Base-by-base conservation (phyloP, 2,888 invertebrate genomes). In the Monopis laevigella region DNA sequence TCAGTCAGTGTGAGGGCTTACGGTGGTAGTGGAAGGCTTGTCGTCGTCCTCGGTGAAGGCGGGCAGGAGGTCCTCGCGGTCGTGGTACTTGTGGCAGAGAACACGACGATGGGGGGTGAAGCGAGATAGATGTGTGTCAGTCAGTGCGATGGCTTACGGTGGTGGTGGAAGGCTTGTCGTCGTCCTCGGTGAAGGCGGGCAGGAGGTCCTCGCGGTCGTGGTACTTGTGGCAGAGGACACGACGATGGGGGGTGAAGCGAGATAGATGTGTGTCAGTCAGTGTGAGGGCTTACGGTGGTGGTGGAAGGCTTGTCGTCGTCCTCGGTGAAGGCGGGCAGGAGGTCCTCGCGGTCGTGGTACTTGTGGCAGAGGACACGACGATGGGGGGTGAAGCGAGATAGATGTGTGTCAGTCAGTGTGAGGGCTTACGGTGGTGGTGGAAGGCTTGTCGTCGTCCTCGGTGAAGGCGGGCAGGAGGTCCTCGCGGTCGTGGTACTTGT, bases 281-380 rank as follows among this genome's bases (percentile, higher is more conserved):
- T n/a, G n/a, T n/a, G n/a, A n/a, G n/a, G n/a, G 10, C 36, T 36
- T 3, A 36, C 36, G 18, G n/a, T 36, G 51, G 72, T 65, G 53
- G 78, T 62, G 55, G 85, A 51, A 43, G 58, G 56, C 29, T 92
- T 91, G 48, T 94, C 94, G 45, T 94, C 93, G 44, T 95, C 94
- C 61, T 96, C 96, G 40, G 88, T 91, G 80, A 97, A 97, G 28
- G 96, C 94, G 11, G 97, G 96, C 59, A 98, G 80, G 48, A 98
- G 84, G 70, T 98, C 97, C 77, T 96, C 96, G 51, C 97, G 86
- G 0, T 96, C 96, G 72, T 98, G 97, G 82, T 93, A 97, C 82
- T 96, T 96, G 84, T 98, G 98, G 78, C 98, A 98, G 80, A 97
- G 97, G 61, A 96, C 92, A n/a, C n/a, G n/a, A n/a, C n/a, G n/a